Evolutionary conservation across 2,888 invertebrate genomes (phyloP).

Genomic region (Drosophila meridiana): DNA sequence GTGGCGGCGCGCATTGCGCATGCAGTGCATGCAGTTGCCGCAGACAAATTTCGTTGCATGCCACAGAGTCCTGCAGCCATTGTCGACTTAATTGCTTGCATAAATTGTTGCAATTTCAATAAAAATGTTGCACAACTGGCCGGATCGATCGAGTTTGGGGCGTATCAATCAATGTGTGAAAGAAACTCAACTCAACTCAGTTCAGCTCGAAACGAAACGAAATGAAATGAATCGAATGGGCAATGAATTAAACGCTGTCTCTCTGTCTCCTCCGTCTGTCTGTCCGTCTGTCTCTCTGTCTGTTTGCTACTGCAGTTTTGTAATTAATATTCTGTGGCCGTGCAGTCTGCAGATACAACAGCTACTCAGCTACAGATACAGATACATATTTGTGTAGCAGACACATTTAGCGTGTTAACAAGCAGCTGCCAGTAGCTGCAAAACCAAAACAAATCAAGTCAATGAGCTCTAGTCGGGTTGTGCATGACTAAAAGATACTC

Average conservation of each 20-base stretch:
- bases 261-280: constrained; percentile 15
- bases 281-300: neutral
- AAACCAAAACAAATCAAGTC: constrained; percentile 2
- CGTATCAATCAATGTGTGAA: constrained; percentile 51
- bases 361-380: constrained; percentile 31
- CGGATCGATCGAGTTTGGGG: constrained; percentile 59
- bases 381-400: constrained; percentile 46
- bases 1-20: constrained; percentile 54
- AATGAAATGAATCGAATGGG: constrained; percentile 20
- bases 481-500: neutral
- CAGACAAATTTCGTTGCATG: constrained; percentile 79
- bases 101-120: constrained; percentile 79
- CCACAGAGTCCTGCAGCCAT: constrained; percentile 66
- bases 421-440: constrained; percentile 40
- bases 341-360: constrained; percentile 44
- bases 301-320: constrained; percentile 44
- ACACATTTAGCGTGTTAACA: constrained; percentile 72
- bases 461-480: neutral
- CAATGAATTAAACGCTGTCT: constrained; percentile 31
- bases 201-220: neutral
- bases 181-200: constrained; percentile 41
- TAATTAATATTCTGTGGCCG: constrained; percentile 75
- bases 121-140: constrained; percentile 73
- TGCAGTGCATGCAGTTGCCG: constrained; percentile 70
- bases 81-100: constrained; percentile 76